Evolutionary conservation across 2,797 vertebrate genomes (phyloP), one percentile per base, ranked within the genome.

Genomic region (Diglossa cyanea): DNA sequence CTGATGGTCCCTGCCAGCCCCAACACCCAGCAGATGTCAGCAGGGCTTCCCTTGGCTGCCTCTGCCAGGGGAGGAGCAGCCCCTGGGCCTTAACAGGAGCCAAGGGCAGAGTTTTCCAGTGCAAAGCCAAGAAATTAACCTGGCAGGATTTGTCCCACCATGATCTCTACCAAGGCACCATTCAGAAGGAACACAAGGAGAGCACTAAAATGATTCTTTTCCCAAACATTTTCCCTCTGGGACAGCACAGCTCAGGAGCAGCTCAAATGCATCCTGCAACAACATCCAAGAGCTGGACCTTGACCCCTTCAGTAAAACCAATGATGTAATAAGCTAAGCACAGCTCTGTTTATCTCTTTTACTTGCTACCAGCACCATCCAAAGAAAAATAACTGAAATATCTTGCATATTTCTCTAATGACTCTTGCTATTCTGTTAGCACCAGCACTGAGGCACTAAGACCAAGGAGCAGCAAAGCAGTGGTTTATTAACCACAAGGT

Each of bases 371-470:
- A 81, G 92, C 85, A 94, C 50, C 58, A 88, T 95, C 79, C 91
- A 65, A 95, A 93, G 48, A 90, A 40, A 95, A 91, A 95, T 94
- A 95, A 91, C 70, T 66, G 54, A 66, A 86, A 95, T 96, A 81
- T 78, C 51, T 91, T 35, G 66, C 90, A 94, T 96, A 93, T 86
- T 95, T 95, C 66, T 81, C 62, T 70, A 81, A 86, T 94, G 91
- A 94, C 58, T 88, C 84, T 55, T 42, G 44, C 25, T 84, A 37
- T 30, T 74, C 54, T 42, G 24, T 40, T 66, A 83, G 61, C 87
- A 86, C 53, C 25, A 0, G 58, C 65, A 77, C 62, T 1, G 39
- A 73, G 40, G 78, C 37, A 61, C 35, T 44, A 42, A 86, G 57
- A 91, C 42, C 68, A 77, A 88, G 76, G 20, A 93, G 31, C 75